Conservation (phyloP, 2,113 vertebrate species). For the Piaya cayana region DNA sequence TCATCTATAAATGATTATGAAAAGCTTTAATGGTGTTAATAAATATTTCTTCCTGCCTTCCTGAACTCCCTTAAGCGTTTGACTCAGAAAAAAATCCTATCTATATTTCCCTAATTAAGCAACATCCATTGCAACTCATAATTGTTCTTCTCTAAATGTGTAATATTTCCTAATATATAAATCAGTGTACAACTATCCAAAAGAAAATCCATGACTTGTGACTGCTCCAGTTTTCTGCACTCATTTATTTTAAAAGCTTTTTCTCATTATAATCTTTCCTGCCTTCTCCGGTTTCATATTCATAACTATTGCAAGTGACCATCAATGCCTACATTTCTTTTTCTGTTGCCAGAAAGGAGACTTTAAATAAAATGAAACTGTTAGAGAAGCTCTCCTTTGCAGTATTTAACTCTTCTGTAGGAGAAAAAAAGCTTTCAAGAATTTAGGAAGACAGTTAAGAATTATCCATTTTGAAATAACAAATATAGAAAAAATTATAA, state of each 20-base stretch:
- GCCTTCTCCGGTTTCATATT: neutral
- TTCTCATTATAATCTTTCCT: neutral
- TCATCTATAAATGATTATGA: neutral
- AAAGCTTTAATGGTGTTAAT: neutral
- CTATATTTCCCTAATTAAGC: constrained; percentile 21
- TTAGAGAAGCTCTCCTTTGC: neutral
- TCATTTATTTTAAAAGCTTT: constrained; percentile 34
- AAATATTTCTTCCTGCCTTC: neutral
- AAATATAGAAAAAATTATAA: neutral
- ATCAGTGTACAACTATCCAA: neutral
- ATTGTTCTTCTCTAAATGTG: neutral
- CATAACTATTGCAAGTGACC: neutral
- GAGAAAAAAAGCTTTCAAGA: neutral
- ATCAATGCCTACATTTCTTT: neutral
- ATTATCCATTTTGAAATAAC: neutral
- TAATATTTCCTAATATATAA: neutral
- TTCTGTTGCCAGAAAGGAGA: neutral
- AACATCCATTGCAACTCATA: neutral
- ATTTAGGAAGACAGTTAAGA: neutral
- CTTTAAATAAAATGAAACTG: constrained; percentile 16
- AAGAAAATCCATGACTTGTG: neutral
- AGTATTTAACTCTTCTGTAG: neutral
- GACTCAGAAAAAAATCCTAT: neutral
- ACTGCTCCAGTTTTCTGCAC: neutral
- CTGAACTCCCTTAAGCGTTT: neutral